Evolutionary conservation across 2,888 invertebrate species (phyloP).

Genomic region (Idaea aversata): DNA sequence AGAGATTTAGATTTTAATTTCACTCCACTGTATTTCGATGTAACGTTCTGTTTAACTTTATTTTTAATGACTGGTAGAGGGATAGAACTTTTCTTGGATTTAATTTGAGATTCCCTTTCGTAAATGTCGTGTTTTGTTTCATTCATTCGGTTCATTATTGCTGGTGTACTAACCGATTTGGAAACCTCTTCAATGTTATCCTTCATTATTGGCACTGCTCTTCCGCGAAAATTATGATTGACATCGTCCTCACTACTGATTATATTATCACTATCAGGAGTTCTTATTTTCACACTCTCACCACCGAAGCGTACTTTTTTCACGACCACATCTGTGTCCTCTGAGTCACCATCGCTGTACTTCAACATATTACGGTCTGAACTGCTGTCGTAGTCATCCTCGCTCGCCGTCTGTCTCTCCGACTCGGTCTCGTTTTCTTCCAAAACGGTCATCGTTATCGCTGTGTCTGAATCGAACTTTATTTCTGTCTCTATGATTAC

Average conservation of each 20-base stretch:
- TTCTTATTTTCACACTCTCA: constrained; percentile 91
- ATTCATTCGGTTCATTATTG: constrained; percentile 53
- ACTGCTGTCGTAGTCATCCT: constrained; percentile 70
- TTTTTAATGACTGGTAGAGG: constrained; percentile 66
- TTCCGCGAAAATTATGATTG: constrained; percentile 33
- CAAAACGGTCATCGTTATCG: constrained; percentile 90
- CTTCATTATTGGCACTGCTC: constrained; percentile 29
- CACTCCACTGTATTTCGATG: constrained; percentile 50
- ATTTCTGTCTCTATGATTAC: constrained; percentile 92
- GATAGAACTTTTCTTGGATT: constrained; percentile 63
- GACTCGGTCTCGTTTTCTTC: constrained; percentile 83
- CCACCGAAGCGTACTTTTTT: constrained; percentile 92
- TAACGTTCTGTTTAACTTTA: constrained; percentile 42
- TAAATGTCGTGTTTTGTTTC: constrained; percentile 58
- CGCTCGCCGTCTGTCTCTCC: constrained; percentile 66
- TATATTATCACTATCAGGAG: constrained; percentile 90
- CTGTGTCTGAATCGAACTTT: constrained; percentile 88
- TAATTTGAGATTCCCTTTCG: constrained; percentile 44
- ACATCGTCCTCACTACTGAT: constrained; percentile 79
- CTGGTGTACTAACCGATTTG: constrained; percentile 41
- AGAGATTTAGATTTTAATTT: constrained; percentile 74
- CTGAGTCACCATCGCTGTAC: constrained; percentile 82
- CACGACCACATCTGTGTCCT: constrained; percentile 78
- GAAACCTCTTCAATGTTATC: constrained; percentile 45
- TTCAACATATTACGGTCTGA: constrained; percentile 77